These are phyloP conservation scores for Oncorhynchus masou DNA, from an alignment of 2,113 vertebrate genomes.

Conservation along the genomic window DNA sequence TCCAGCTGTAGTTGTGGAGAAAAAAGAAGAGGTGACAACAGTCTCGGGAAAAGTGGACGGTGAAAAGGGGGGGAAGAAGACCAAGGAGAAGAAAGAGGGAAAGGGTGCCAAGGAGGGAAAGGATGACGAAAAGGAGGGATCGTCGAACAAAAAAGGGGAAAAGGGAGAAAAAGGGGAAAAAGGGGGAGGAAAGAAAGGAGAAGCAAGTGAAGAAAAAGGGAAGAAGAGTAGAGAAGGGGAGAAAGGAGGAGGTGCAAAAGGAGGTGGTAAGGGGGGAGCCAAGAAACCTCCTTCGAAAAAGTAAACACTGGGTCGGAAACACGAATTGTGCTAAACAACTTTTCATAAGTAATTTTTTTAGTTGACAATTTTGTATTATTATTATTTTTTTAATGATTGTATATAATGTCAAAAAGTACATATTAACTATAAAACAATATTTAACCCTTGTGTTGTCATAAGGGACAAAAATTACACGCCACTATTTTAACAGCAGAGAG, in stretches of 20 bases:
- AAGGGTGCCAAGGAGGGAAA: conserved; percentile 69
- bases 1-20: conserved; percentile 68
- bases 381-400: conserved; percentile 34
- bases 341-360: conserved; percentile 34
- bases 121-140: conserved; percentile 55
- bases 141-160: conserved; percentile 57
- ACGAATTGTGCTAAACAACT: conserved; percentile 17
- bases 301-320: conserved; percentile 25
- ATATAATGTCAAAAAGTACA: conserved; percentile 40
- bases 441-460: too few relatives aligned
- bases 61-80: conserved; percentile 67
- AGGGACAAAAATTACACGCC: too few relatives aligned
- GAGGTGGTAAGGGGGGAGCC: conserved; percentile 55
- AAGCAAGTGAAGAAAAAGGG: conserved; percentile 49
- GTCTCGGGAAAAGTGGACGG: conserved; percentile 74
- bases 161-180: conserved; percentile 51
- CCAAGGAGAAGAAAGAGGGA: conserved; percentile 65
- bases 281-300: conserved; percentile 53
- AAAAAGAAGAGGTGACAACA: conserved; percentile 67
- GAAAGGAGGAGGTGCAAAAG: conserved; percentile 40
- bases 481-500: too few relatives aligned
- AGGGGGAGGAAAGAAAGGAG: conserved; percentile 37
- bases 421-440: background rate
- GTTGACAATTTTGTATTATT: conserved; percentile 5
- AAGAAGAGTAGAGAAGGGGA: conserved; percentile 47